These are phyloP conservation scores for Cromileptes altivelis DNA, from an alignment of 2,113 vertebrate genomes.

Conservation along the genomic window DNA sequence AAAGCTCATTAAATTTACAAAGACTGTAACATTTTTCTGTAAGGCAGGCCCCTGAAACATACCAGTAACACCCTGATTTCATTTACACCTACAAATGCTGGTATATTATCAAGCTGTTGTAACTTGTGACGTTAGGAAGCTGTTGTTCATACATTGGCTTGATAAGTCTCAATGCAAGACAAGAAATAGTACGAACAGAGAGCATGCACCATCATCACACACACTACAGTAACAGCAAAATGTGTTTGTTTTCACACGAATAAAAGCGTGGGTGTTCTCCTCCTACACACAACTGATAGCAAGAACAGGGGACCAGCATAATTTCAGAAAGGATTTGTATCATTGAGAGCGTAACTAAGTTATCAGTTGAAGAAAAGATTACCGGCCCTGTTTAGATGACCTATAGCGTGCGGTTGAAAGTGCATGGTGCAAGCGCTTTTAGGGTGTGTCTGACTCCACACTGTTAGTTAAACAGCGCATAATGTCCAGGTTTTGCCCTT, in stretches of 20 bases:
- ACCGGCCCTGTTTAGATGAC: too few relatives aligned
- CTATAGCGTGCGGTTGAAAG: too few relatives aligned
- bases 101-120: background rate
- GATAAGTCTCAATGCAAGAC: background rate
- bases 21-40: background rate
- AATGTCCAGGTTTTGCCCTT: too few relatives aligned
- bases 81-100: too few relatives aligned
- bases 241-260: conserved; percentile 30
- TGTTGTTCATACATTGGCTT: background rate
- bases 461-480: too few relatives aligned
- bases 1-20: conserved; percentile 6
- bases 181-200: background rate
- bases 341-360: background rate
- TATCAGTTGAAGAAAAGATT: background rate
- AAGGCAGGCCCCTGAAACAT: background rate
- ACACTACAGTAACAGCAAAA: conserved; percentile 16
- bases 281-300: conserved; percentile 45
- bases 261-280: conserved; percentile 28
- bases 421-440: too few relatives aligned
- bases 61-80: background rate
- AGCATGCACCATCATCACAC: background rate
- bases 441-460: too few relatives aligned
- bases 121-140: background rate
- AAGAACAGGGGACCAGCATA: background rate
- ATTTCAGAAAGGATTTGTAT: background rate